A percentile compares a stretch with the other conserved stretches of the same genome.
Evolutionary conservation across 2,113 vertebrate genomes (phyloP).

Genomic region (Ammodytes marinus): DNA sequence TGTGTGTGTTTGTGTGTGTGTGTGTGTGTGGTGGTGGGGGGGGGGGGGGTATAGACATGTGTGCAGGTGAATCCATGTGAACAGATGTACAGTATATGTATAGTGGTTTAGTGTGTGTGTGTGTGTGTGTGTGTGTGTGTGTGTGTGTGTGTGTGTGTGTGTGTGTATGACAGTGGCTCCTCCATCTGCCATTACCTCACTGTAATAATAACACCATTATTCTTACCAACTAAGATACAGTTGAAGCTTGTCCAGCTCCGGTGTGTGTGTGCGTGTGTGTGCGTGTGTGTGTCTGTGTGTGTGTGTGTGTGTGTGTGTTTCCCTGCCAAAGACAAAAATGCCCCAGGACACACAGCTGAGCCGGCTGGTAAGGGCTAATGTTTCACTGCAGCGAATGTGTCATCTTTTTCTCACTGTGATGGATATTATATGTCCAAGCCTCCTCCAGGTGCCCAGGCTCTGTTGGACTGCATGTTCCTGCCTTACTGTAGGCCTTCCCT

Average conservation of each 20-base stretch:
- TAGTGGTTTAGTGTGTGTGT: not conserved
- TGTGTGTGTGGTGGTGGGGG: not conserved
- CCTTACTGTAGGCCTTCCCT: slow-evolving; percentile 32
- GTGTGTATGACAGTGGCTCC: slow-evolving; percentile 40
- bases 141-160: not conserved
- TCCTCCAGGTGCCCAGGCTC: slow-evolving; percentile 59
- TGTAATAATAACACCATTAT: slow-evolving; percentile 73
- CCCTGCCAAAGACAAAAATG: slow-evolving; percentile 48
- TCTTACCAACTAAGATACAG: slow-evolving; percentile 66
- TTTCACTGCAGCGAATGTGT: slow-evolving; percentile 62
- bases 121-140: slow-evolving; percentile 1
- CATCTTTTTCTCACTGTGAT: slow-evolving; percentile 56
- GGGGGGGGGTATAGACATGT: no score
- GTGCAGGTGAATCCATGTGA: not conserved
- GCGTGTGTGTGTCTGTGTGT: slow-evolving; percentile 37
- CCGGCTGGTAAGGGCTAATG: slow-evolving; percentile 42
- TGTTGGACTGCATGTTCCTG: slow-evolving; percentile 36
- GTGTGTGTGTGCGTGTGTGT: slow-evolving; percentile 15
- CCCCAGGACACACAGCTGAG: slow-evolving; percentile 60
- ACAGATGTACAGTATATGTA: no score
- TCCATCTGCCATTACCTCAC: slow-evolving; percentile 75
- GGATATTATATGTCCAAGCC: slow-evolving; percentile 51
- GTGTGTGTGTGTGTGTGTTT: slow-evolving; percentile 47
- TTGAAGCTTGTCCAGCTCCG: slow-evolving; percentile 45
- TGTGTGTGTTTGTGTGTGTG: not conserved